Conservation (phyloP, 30 jellyfish, hydroid and myxozoan genomes). For the Hydra vulgaris region DNA sequence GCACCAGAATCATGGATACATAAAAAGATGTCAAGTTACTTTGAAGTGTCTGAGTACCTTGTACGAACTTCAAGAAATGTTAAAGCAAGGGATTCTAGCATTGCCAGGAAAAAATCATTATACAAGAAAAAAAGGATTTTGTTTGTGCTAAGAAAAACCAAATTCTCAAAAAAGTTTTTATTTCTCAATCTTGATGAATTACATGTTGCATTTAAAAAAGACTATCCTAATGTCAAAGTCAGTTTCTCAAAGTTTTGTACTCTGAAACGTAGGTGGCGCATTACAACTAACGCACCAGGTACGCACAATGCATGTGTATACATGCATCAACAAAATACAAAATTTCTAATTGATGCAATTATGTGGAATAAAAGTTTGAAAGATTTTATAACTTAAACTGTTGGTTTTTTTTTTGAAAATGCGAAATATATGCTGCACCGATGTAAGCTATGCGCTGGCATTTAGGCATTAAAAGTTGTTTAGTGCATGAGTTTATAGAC, state of each 20-base stretch:
- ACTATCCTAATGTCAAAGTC: constrained; percentile 21
- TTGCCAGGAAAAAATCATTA: neutral
- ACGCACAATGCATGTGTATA: constrained; percentile 52
- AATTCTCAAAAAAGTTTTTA: constrained; percentile 15
- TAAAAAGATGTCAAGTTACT: neutral
- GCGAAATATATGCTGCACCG: neutral
- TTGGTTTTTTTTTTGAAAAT: neutral
- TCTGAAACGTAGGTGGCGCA: constrained; percentile 46
- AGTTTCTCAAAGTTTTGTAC: constrained; percentile 48
- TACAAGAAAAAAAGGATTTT: constrained; percentile 39
- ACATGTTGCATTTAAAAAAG: constrained; percentile 26
- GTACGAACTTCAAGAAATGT: neutral
- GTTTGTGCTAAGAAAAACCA: constrained; percentile 26
- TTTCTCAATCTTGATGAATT: constrained; percentile 33
- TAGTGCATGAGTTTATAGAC: neutral
- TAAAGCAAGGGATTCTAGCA: neutral
- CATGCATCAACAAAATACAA: constrained; percentile 24
- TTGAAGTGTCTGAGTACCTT: neutral
- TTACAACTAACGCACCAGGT: constrained; percentile 26
- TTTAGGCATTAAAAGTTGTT: neutral
- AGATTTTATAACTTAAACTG: neutral
- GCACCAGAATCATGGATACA: neutral
- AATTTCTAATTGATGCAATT: constrained; percentile 4
- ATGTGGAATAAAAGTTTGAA: neutral
- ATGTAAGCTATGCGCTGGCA: neutral